Conservation (phyloP, 2,888 invertebrate genomes). For the Athetis lepigone region DNA sequence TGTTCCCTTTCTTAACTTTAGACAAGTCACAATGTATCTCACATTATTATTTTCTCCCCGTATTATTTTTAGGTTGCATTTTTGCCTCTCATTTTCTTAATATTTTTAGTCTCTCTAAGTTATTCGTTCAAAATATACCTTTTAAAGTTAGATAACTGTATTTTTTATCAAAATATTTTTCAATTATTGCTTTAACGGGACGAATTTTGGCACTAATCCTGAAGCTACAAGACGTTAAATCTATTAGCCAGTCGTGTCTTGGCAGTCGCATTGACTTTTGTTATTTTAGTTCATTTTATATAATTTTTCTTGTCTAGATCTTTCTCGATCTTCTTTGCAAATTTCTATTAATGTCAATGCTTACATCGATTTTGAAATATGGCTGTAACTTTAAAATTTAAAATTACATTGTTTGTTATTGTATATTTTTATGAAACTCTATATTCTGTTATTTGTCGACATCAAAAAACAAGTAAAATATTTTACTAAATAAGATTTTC, state of each 20-base stretch:
- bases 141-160: not conserved
- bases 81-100: not conserved
- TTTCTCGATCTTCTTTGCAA: not conserved
- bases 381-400: not conserved
- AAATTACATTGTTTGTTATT: not conserved
- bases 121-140: not conserved
- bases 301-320: not conserved
- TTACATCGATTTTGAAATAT: not conserved
- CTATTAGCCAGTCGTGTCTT: constrained; percentile 59
- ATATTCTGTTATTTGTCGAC: not conserved
- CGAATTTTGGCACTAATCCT: constrained; percentile 70
- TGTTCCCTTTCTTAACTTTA: not conserved
- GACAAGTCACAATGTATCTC: not conserved
- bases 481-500: constrained; percentile 16
- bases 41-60: not conserved
- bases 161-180: constrained; percentile 4
- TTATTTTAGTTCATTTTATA: constrained; percentile 11
- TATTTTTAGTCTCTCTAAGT: not conserved
- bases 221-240: constrained; percentile 63
- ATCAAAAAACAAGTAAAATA: too few relatives aligned
- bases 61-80: not conserved
- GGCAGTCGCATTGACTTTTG: constrained; percentile 49
- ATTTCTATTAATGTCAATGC: not conserved
- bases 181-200: constrained; percentile 56
- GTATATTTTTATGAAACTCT: not conserved